These are phyloP conservation scores for Panzeria rudis DNA, from an alignment of 2,888 invertebrate genomes.

Conservation along the genomic window DNA sequence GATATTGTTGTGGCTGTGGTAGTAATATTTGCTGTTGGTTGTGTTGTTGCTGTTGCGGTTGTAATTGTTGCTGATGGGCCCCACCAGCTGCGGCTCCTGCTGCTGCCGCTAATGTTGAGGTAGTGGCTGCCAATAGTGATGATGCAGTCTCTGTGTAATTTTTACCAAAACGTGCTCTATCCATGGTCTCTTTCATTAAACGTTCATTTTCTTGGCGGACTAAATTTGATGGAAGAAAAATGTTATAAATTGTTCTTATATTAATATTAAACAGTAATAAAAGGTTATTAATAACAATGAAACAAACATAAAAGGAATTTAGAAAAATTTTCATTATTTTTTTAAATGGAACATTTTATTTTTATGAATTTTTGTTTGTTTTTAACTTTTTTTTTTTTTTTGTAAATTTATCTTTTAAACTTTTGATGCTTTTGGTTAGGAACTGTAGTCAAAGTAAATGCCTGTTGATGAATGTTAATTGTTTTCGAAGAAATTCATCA, in stretches of 20 bases:
- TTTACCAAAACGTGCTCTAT: conserved; percentile 83
- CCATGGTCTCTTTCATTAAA: conserved; percentile 91
- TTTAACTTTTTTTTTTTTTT: conserved; percentile 21
- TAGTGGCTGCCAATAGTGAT: conserved; percentile 74
- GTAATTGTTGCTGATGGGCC: conserved; percentile 49
- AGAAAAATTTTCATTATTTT: conserved; percentile 25
- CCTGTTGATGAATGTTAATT: conserved; percentile 81
- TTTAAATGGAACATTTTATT: conserved; percentile 72
- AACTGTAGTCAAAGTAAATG: conserved; percentile 83
- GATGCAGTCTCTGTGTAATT: conserved; percentile 82
- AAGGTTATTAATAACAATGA: conserved; percentile 37
- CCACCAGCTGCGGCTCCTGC: conserved; percentile 37
- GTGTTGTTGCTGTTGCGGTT: conserved; percentile 58
- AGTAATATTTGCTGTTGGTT: conserved; percentile 55
- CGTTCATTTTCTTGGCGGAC: conserved; percentile 95
- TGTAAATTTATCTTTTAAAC: conserved; percentile 16
- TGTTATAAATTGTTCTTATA: conserved; percentile 4
- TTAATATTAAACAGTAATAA: conserved; percentile 72
- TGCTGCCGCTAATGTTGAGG: conserved; percentile 66
- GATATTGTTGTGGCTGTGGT: conserved; percentile 67
- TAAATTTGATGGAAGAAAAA: conserved; percentile 83
- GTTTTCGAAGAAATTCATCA: conserved; percentile 78
- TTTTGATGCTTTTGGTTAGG: conserved; percentile 78
- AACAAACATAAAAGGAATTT: conserved; percentile 55
- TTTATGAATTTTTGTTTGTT: conserved; percentile 61